Evolutionary conservation across 23 tunicate genomes (phyloP).

Genomic region (Diplosoma virens): DNA sequence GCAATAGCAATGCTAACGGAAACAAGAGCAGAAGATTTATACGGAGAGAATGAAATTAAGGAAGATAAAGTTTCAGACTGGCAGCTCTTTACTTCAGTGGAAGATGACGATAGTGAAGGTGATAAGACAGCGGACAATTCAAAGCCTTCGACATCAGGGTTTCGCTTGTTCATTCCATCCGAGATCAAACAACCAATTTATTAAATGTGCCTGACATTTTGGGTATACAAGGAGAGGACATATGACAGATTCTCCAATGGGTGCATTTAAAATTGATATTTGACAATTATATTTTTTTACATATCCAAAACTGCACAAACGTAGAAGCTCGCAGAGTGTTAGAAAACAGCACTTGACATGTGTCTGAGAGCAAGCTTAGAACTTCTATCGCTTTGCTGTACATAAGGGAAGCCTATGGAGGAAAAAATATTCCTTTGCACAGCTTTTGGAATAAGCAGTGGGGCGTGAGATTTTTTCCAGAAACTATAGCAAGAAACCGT

Average conservation of each 20-base stretch:
- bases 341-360: not conserved
- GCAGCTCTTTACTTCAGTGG: not conserved
- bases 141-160: not conserved
- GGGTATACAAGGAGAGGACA: not conserved
- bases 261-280: constrained; percentile 1
- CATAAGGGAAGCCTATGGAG: not conserved
- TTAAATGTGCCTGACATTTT: not conserved
- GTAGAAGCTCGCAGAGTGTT: constrained; percentile 1
- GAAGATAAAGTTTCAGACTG: not conserved
- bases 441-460: constrained; percentile 3
- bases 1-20: not conserved
- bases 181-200: no score
- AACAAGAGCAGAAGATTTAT: not conserved
- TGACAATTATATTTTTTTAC: not conserved
- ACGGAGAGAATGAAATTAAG: not conserved
- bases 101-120: not conserved
- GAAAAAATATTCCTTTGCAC: not conserved
- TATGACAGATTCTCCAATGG: not conserved
- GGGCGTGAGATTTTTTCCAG: not conserved
- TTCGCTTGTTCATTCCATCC: no score
- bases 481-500: constrained; percentile 2
- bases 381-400: not conserved
- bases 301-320: constrained; percentile 5
- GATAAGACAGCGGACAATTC: not conserved
- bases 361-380: not conserved